These are phyloP conservation scores for Megastigmus dorsalis DNA, from an alignment of 2,888 invertebrate species.

Conservation along the genomic window DNA sequence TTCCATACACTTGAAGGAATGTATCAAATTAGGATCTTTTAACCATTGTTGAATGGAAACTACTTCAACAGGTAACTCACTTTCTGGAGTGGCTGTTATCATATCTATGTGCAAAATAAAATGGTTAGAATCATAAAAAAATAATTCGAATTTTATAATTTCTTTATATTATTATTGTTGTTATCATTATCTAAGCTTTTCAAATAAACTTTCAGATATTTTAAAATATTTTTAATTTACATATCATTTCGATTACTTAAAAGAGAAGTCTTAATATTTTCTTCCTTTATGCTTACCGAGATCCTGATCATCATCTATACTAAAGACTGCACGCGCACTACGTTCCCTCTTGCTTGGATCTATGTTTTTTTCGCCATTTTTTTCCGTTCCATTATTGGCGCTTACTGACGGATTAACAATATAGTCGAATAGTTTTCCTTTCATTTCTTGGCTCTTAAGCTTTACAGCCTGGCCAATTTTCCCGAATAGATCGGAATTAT, in stretches of 20 bases:
- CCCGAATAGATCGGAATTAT: slow-evolving; percentile 82
- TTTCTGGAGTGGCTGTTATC: slow-evolving; percentile 72
- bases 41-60: slow-evolving; percentile 88
- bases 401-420: slow-evolving; percentile 89
- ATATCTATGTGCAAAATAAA: slow-evolving; percentile 69
- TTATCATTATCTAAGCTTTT: too few relatives aligned
- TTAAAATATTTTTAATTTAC: too few relatives aligned
- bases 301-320: slow-evolving; percentile 92
- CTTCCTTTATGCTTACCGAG: slow-evolving; percentile 45
- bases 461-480: slow-evolving; percentile 92
- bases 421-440: slow-evolving; percentile 93
- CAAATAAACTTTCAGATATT: too few relatives aligned
- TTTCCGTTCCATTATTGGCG: slow-evolving; percentile 81
- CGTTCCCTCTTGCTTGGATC: slow-evolving; percentile 83
- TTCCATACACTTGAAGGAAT: slow-evolving; percentile 93
- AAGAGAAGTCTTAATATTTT: too few relatives aligned
- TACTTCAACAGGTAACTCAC: slow-evolving; percentile 84
- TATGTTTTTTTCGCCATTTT: slow-evolving; percentile 88
- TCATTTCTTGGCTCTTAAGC: slow-evolving; percentile 92
- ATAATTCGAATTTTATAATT: too few relatives aligned
- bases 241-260: too few relatives aligned
- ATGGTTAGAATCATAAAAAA: too few relatives aligned
- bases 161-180: too few relatives aligned
- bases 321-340: slow-evolving; percentile 94
- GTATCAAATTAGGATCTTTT: slow-evolving; percentile 88